Conservation (phyloP, 1,140 invertebrate genomes). For the Zaprionus gabonicus region DNA sequence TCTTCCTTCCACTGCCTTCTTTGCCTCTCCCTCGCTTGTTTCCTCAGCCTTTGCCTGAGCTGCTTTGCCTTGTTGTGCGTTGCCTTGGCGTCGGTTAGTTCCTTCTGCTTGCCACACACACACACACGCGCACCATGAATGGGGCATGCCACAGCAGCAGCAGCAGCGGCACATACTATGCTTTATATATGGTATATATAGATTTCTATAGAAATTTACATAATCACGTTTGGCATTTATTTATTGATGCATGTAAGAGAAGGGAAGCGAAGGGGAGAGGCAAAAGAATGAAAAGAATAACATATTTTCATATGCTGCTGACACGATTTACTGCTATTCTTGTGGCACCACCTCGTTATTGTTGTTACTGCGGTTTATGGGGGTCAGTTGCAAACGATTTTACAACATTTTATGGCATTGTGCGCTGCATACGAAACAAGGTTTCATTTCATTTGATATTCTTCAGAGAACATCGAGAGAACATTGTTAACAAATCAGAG, state of each 20-base stretch:
- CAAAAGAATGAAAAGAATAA: conserved; percentile 32
- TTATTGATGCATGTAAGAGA: conserved; percentile 74
- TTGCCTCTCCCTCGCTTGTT: background rate
- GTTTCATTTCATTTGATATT: conserved; percentile 12
- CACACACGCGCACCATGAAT: background rate
- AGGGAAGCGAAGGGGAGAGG: background rate
- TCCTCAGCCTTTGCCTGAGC: background rate
- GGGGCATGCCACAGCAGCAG: conserved; percentile 10
- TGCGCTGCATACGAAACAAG: conserved; percentile 71
- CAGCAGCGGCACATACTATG: conserved; percentile 10
- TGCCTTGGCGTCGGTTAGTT: background rate
- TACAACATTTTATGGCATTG: conserved; percentile 78
- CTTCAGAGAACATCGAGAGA: background rate
- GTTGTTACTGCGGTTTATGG: conserved; percentile 42
- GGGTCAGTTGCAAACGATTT: conserved; percentile 76
- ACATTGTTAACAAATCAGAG: conserved; percentile 27
- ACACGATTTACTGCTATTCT: conserved; percentile 11
- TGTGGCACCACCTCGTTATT: conserved; percentile 14
- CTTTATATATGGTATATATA: conserved; percentile 41
- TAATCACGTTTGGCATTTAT: conserved; percentile 83
- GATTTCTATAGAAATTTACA: conserved; percentile 79
- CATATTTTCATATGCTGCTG: conserved; percentile 55
- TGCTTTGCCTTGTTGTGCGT: conserved; percentile 7
- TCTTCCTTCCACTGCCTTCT: background rate
- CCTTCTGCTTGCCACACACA: background rate